Base-by-base conservation (phyloP, 2,113 vertebrate species). In the Oncorhynchus masou region DNA sequence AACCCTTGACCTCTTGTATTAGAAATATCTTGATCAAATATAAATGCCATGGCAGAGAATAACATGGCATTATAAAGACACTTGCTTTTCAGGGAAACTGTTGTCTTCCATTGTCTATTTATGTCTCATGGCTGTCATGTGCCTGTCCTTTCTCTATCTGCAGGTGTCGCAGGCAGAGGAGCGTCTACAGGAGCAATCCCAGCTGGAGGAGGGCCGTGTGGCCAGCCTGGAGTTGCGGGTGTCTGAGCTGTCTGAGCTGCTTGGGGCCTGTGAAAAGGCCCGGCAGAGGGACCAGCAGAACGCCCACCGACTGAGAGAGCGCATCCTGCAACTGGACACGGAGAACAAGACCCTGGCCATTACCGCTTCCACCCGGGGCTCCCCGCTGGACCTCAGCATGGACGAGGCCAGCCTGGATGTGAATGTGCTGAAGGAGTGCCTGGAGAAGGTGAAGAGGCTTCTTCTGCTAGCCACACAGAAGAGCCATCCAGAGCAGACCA, bases 271-370 rank as follows among this genome's bases (percentile, higher is more conserved):
- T 0, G 98, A 98, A 74, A 95, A 94, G 74, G 89, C 92, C 66
- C 94, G 93, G 77, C 98, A 97, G 88, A 94, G 93, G 20, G 97
- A 98, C 90, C 96, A 96, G 75, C 84, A 85, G 71, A 22, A 86
- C 4, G 93, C 95, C 22, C 96, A 95, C 86, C 93, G 95, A 76
- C 91, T 99, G 0, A 90, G 95, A 11, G 98, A 99, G 1, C 94
- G 95, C 20, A 70, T 98, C 16, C 48, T 93, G 62, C 98, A 98
- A 91, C 85, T 98, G 45, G 98, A 98, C 83, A 91, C 93, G 0
- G 97, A 99, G 88, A 99, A 99, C 88, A 97, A 96, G 77, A 97
- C 95, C 0, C 85, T 98, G 72, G 95, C 96, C 67, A 83, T 96
- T 0, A 93, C 96, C 0, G 91, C 94, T 70, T 94, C 95, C 11